Evolutionary conservation across 2,113 vertebrate genomes (phyloP).

Genomic region (Channa maculata): DNA sequence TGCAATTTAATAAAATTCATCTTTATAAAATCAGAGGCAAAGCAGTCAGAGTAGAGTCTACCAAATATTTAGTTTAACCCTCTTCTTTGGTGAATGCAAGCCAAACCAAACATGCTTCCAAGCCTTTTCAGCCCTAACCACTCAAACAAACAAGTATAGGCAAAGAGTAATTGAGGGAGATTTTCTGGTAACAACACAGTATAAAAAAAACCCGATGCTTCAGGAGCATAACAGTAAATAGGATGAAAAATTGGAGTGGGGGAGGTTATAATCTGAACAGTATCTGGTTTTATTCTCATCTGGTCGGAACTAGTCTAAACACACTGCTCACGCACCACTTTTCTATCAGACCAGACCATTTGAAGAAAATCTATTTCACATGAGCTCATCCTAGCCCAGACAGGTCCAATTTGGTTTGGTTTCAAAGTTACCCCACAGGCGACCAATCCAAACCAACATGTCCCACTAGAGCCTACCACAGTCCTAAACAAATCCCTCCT

Average conservation of each 20-base stretch:
- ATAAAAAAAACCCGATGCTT: constrained; percentile 44
- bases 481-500: constrained; percentile 11
- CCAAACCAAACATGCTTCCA: constrained; percentile 56
- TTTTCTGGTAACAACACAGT: constrained; percentile 39
- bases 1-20: constrained; percentile 11
- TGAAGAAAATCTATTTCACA: background rate
- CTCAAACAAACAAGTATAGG: constrained; percentile 40
- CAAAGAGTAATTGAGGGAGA: constrained; percentile 19
- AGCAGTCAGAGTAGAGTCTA: constrained; percentile 12
- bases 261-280: constrained; percentile 3
- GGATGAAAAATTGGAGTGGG: constrained; percentile 17
- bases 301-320: constrained; percentile 4
- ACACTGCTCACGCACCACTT: background rate
- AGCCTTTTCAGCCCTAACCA: constrained; percentile 33
- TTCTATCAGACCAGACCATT: background rate
- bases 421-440: background rate
- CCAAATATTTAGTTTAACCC: constrained; percentile 57
- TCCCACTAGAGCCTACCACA: no score
- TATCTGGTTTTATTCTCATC: constrained; percentile 16
- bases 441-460: no score
- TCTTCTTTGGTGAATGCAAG: constrained; percentile 33
- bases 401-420: background rate
- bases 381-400: background rate
- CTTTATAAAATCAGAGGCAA: constrained; percentile 25
- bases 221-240: constrained; percentile 8